phyloP scores from a whole-genome alignment of 2,797 vertebrate genomes.

The Typhlichthys subterraneus region DNA sequence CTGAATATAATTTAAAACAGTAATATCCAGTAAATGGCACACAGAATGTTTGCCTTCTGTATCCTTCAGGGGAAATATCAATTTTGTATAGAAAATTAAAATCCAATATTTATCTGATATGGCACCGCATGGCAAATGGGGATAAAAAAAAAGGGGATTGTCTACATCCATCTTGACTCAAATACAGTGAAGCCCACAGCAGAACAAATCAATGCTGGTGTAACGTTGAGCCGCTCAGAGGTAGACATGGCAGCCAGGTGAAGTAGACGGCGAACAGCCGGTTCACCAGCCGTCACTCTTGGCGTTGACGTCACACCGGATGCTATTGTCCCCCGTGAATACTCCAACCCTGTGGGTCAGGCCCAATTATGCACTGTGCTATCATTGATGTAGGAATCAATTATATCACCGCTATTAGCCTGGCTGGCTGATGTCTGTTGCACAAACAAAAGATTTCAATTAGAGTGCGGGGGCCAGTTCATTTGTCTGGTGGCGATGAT shows the following conservation, averaged over 20 bases:
- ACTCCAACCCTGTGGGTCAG: conserved; percentile 63
- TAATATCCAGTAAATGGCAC: conserved; percentile 11
- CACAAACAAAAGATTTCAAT: conserved; percentile 78
- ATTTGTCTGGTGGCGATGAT: conserved; percentile 71
- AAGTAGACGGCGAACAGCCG: conserved; percentile 46
- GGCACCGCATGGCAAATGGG: conserved; percentile 11
- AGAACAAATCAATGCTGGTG: conserved; percentile 62
- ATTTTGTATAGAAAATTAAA: conserved; percentile 9
- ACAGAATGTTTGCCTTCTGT: not conserved
- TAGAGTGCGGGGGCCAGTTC: conserved; percentile 66
- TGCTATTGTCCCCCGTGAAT: conserved; percentile 63
- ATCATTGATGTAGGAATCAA: conserved; percentile 75
- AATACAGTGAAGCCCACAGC: conserved; percentile 44
- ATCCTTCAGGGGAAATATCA: conserved; percentile 8
- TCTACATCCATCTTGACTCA: conserved; percentile 55
- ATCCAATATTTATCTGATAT: conserved; percentile 19
- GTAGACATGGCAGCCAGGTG: conserved; percentile 15
- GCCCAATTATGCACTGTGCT: conserved; percentile 68
- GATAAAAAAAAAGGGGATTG: conserved; percentile 43
- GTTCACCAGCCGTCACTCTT: conserved; percentile 45
- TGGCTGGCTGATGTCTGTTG: conserved; percentile 74
- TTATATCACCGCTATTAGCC: conserved; percentile 76
- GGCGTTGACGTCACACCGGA: conserved; percentile 65
- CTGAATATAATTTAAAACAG: conserved; percentile 12
- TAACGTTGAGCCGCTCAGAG: conserved; percentile 59